phyloP scores from a whole-genome alignment of 2,797 vertebrate genomes.

The Lepilemur ruficaudatus region DNA sequence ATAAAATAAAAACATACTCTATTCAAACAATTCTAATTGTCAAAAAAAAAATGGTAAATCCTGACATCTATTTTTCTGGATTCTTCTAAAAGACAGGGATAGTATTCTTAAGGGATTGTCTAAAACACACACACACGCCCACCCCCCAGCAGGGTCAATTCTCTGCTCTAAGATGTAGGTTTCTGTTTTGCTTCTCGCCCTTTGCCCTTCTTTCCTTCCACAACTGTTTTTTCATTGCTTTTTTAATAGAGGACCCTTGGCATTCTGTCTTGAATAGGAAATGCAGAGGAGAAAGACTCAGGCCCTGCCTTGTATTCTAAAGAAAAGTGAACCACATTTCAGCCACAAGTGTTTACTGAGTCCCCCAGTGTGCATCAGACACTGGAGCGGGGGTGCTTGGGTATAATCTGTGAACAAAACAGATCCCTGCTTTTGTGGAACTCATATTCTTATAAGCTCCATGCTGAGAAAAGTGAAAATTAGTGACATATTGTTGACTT shows the following conservation, averaged over 20 bases:
- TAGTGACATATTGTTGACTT: neutral
- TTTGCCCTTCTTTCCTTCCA: neutral
- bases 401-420: neutral
- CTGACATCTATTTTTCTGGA: neutral
- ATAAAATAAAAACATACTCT: neutral
- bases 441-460: neutral
- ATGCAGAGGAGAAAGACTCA: neutral
- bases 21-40: neutral
- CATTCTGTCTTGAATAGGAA: neutral
- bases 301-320: no score
- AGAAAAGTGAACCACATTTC: neutral
- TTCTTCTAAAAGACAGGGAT: neutral
- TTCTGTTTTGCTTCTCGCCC: fast-evolving
- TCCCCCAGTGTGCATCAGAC: neutral
- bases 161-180: neutral
- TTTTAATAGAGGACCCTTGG: neutral
- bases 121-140: neutral
- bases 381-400: no score
- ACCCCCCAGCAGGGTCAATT: neutral
- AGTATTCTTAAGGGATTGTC: neutral
- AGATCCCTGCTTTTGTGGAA: neutral
- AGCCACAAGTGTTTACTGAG: neutral
- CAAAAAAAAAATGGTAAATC: neutral
- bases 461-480: neutral
- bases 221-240: neutral